phyloP scores from a whole-genome alignment of 2,113 vertebrate genomes.

The Nipponia nippon region DNA sequence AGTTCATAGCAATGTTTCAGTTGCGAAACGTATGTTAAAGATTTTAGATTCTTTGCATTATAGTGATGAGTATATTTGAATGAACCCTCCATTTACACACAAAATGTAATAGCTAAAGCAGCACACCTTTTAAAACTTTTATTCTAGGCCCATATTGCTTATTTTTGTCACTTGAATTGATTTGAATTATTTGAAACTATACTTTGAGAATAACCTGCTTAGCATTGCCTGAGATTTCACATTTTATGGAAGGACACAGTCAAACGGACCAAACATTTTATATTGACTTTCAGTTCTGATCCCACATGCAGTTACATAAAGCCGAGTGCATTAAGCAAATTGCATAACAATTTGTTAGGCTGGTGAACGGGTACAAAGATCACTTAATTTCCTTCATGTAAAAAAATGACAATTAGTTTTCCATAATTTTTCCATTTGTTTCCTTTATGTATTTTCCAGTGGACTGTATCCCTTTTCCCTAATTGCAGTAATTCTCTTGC shows the following conservation, averaged over 20 bases:
- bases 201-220: not conserved
- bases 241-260: not conserved
- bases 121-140: not conserved
- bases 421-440: not conserved
- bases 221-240: not conserved
- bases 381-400: not conserved
- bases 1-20: not conserved
- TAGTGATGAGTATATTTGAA: not conserved
- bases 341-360: not conserved
- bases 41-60: slow-evolving; percentile 19
- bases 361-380: not conserved
- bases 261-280: not conserved
- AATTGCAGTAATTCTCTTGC: not conserved
- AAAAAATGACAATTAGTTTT: not conserved
- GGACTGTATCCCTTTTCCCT: not conserved
- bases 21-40: slow-evolving; percentile 30
- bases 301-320: not conserved
- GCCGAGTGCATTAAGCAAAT: not conserved
- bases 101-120: not conserved
- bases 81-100: not conserved
- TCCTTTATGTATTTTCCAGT: not conserved
- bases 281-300: not conserved
- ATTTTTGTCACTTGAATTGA: not conserved
- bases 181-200: not conserved
- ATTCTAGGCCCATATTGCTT: not conserved